phyloP scores from a whole-genome alignment of 1,140 invertebrate genomes.

The Heliconius hermathena region DNA sequence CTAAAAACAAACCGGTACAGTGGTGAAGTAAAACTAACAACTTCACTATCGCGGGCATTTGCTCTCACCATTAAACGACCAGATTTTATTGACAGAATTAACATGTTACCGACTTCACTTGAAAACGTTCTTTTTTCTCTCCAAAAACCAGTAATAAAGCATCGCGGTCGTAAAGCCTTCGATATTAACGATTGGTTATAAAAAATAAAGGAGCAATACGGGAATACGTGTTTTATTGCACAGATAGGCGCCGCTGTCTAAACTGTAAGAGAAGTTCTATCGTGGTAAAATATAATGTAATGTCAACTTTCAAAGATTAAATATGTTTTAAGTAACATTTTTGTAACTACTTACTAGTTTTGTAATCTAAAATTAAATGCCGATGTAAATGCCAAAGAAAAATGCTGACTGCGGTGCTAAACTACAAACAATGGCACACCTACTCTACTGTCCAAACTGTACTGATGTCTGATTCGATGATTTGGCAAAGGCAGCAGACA shows the following conservation, averaged over 20 bases:
- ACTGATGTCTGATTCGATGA: no score
- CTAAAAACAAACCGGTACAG: background rate
- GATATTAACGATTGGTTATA: slow-evolving; percentile 74
- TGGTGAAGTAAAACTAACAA: slow-evolving; percentile 24
- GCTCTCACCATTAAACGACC: slow-evolving; percentile 46
- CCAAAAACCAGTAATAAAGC: slow-evolving; percentile 60
- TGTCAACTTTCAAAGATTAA: no score
- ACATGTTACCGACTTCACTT: slow-evolving; percentile 67
- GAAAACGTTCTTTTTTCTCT: slow-evolving; percentile 52
- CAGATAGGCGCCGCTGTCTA: slow-evolving; percentile 56
- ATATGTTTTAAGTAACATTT: no score
- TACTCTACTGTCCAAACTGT: no score
- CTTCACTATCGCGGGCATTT: slow-evolving; percentile 34
- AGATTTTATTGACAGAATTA: slow-evolving; percentile 70
- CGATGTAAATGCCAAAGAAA: no score
- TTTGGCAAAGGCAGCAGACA: no score
- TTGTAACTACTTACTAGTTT: no score
- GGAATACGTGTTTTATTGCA: slow-evolving; percentile 64
- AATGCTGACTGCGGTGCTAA: no score
- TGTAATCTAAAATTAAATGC: no score
- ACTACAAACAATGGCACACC: no score
- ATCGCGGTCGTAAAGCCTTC: slow-evolving; percentile 64
- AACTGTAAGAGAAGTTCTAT: slow-evolving; percentile 19
- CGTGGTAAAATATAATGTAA: background rate
- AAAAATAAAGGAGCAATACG: slow-evolving; percentile 67